Percentiles rank a stretch among this genome's conserved stretches.
These are phyloP conservation scores for Synaphobranchus kaupii DNA, from an alignment of 2,797 vertebrate genomes.

Conservation along the genomic window DNA sequence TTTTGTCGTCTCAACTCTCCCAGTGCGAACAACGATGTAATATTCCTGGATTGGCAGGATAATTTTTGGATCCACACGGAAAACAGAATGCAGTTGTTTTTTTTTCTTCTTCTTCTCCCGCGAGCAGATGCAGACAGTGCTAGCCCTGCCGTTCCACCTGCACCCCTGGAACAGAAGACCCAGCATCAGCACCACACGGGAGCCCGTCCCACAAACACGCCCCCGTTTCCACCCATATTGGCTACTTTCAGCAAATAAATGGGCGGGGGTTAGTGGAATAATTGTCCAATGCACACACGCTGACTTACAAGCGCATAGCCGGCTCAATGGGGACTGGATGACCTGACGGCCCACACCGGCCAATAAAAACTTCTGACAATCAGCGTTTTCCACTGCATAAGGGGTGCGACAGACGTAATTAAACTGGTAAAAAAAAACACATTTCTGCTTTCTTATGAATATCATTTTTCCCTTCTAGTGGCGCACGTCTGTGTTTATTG, in stretches of 20 bases:
- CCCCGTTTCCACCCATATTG: conserved; percentile 56
- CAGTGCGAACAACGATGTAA: conserved; percentile 54
- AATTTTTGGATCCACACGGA: conserved; percentile 57
- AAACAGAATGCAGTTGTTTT: conserved; percentile 54
- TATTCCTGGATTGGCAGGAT: conserved; percentile 56
- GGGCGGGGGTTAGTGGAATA: conserved; percentile 34
- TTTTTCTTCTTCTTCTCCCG: conserved; percentile 54
- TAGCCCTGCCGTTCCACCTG: conserved; percentile 71
- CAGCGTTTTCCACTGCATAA: neutral
- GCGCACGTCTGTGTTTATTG: neutral
- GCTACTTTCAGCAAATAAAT: conserved; percentile 51
- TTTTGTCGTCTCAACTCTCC: conserved; percentile 63
- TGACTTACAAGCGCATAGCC: conserved; percentile 23
- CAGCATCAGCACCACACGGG: conserved; percentile 58
- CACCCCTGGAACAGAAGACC: conserved; percentile 57
- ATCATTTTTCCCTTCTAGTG: neutral
- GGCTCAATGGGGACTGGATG: neutral
- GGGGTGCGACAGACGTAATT: neutral
- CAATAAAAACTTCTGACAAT: conserved; percentile 15
- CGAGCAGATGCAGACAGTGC: conserved; percentile 62
- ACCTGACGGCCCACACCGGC: neutral
- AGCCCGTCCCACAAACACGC: conserved; percentile 63
- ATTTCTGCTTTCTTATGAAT: neutral
- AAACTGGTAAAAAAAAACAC: neutral
- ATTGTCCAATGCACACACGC: conserved; percentile 24